These are phyloP conservation scores for Ptyas mucosa DNA, from an alignment of 2,113 vertebrate species.

Conservation along the genomic window DNA sequence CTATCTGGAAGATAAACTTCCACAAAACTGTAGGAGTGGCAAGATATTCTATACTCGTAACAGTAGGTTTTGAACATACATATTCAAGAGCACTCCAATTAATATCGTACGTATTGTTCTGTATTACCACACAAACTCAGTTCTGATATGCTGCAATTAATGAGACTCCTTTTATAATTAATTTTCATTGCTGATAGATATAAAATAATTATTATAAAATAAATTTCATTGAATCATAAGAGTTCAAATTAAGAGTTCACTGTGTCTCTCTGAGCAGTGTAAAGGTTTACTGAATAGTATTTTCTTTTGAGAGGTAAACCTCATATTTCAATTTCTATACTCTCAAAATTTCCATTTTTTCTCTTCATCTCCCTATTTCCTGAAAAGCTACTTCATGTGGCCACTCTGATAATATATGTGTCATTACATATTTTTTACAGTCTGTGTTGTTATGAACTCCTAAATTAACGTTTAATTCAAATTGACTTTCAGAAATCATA, in stretches of 20 bases:
- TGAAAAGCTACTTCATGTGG: not conserved
- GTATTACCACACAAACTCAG: not conserved
- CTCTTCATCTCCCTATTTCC: no score
- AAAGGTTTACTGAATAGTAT: no score
- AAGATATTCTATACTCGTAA: not conserved
- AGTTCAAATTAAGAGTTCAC: no score
- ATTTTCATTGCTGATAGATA: not conserved
- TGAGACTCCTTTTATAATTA: not conserved
- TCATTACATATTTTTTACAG: not conserved
- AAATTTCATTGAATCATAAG: not conserved
- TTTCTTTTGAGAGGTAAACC: not conserved
- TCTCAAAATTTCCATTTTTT: not conserved
- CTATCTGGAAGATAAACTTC: not conserved
- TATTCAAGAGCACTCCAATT: not conserved
- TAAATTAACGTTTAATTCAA: not conserved
- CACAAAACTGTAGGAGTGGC: not conserved
- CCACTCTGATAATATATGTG: not conserved
- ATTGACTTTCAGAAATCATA: not conserved
- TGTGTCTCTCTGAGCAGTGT: no score
- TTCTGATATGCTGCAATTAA: not conserved
- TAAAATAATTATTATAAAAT: not conserved
- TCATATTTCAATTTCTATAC: no score
- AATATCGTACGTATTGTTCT: no score
- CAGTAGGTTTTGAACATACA: not conserved
- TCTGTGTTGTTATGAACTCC: not conserved